Evolutionary conservation across 2,797 vertebrate species (phyloP), one percentile per base, ranked within the genome.

Genomic region (Neosalanx taihuensis): DNA sequence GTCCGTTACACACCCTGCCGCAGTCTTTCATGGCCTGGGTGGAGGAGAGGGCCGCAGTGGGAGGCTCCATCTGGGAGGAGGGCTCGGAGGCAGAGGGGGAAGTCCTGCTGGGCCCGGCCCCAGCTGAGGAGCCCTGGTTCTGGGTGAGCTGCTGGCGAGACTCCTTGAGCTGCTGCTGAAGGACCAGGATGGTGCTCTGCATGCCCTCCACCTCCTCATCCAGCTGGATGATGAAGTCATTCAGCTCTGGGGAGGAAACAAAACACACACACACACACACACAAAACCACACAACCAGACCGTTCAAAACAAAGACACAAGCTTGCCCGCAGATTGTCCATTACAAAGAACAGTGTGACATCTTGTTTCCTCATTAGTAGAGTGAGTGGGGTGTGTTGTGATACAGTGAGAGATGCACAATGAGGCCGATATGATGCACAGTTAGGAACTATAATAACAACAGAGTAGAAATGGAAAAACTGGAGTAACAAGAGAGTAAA

Each of bases 191-290:
- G 90, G 96, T 98, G 84, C 96, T 98, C 91, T 98, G 96, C 96
- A 98, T 98, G 67, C 96, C 96, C 84, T 98, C 96, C 20, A 98
- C 96, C 84, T 98, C 96, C 88, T 98, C 96, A 71, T 98, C 96
- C 37, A 98, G 93, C 86, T 98, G 96, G 89, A 98, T 98, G 90
- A 98, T 98, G 86, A 98, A 98, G 89, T 98, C 96, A 89, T 98
- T 98, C 88, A 98, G 76, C 76, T 98, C 96, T 98, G 91, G 49
- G 37, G 13, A 70, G 20, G 68, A 18, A 30, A 63, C 15, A 30
- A 56, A 66, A 71, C 33, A 41, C 18, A 79, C n/a, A 41, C 35
- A 56, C 23, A 49, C 23, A 26, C 23, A 26, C 23, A 26, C 23
- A 26, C 23, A 26, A 26, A 26, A 26, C 23, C 23, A 41, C 31